Percentiles rank a stretch among this genome's conserved stretches.
phyloP scores from a whole-genome alignment of 2,797 vertebrate species.

The Cyprinodon diabolis region DNA sequence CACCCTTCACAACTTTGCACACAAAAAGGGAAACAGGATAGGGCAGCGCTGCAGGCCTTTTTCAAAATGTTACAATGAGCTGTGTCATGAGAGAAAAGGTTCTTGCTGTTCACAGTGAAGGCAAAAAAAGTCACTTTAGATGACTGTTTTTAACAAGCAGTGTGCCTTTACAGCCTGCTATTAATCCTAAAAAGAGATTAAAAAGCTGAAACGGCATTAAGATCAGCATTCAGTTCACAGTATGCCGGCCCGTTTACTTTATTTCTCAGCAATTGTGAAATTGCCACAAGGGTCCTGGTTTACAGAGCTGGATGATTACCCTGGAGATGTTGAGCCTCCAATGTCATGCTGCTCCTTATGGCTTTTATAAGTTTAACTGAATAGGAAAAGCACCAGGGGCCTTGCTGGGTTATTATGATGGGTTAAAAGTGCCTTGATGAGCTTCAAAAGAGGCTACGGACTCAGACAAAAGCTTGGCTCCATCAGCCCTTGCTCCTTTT shows the following conservation, averaged over 20 bases:
- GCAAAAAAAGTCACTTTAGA: constrained; percentile 51
- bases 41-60: constrained; percentile 55
- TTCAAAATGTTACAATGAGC: constrained; percentile 70
- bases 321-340: constrained; percentile 39
- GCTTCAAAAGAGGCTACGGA: constrained; percentile 55
- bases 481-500: constrained; percentile 38
- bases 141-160: constrained; percentile 14
- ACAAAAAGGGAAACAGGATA: constrained; percentile 80
- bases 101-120: constrained; percentile 55
- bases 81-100: constrained; percentile 64
- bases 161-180: constrained; percentile 36
- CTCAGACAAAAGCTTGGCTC: constrained; percentile 66
- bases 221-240: constrained; percentile 3
- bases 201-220: constrained; percentile 20
- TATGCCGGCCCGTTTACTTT: constrained; percentile 15
- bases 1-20: constrained; percentile 74
- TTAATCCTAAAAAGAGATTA: constrained; percentile 29
- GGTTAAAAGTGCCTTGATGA: constrained; percentile 59
- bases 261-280: constrained; percentile 32
- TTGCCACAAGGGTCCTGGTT: constrained; percentile 25
- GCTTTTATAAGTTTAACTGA: constrained; percentile 54
- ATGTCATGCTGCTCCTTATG: constrained; percentile 7
- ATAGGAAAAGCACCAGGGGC: constrained; percentile 50
- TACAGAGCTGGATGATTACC: constrained; percentile 33
- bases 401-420: constrained; percentile 44